Evolutionary conservation across 1,140 invertebrate genomes (phyloP).

Genomic region (Drosophila pruinosa): DNA sequence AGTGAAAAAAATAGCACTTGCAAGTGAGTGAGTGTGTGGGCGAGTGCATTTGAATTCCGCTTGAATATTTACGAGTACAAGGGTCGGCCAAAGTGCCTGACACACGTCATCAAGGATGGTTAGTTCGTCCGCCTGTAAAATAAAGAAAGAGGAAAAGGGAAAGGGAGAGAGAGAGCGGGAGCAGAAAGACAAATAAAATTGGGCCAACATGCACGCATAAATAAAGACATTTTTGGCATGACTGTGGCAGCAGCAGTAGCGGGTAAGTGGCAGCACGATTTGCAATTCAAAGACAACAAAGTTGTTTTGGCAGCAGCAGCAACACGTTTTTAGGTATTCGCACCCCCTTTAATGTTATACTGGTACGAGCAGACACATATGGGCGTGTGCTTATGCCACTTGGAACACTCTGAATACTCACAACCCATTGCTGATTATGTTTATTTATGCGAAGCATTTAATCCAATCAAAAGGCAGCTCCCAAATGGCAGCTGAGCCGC

Average conservation of each 20-base stretch:
- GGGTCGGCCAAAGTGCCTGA: slow-evolving; percentile 59
- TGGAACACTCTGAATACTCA: slow-evolving; percentile 24
- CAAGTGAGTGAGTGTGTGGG: background rate
- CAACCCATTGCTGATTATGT: slow-evolving; percentile 64
- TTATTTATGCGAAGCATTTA: slow-evolving; percentile 76
- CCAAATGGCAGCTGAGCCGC: slow-evolving; percentile 30
- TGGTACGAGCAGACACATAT: background rate
- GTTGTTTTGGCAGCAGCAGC: slow-evolving; percentile 48
- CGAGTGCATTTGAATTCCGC: slow-evolving; percentile 66
- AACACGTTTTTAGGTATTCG: slow-evolving; percentile 22
- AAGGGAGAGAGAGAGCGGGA: background rate
- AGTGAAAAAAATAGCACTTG: slow-evolving; percentile 34
- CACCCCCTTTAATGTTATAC: background rate
- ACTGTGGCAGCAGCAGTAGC: slow-evolving; percentile 11
- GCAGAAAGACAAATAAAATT: background rate
- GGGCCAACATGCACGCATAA: slow-evolving; percentile 69
- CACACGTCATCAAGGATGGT: slow-evolving; percentile 31
- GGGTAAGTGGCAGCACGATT: slow-evolving; percentile 66
- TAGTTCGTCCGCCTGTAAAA: slow-evolving; percentile 13
- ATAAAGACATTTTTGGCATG: slow-evolving; percentile 65
- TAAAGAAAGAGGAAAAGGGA: background rate
- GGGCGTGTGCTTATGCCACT: background rate
- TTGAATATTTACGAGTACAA: slow-evolving; percentile 74
- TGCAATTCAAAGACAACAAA: slow-evolving; percentile 76
- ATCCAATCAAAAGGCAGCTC: slow-evolving; percentile 66